Base-by-base conservation (phyloP, 2,113 vertebrate species). In the Oreochromis spilurus region DNA sequence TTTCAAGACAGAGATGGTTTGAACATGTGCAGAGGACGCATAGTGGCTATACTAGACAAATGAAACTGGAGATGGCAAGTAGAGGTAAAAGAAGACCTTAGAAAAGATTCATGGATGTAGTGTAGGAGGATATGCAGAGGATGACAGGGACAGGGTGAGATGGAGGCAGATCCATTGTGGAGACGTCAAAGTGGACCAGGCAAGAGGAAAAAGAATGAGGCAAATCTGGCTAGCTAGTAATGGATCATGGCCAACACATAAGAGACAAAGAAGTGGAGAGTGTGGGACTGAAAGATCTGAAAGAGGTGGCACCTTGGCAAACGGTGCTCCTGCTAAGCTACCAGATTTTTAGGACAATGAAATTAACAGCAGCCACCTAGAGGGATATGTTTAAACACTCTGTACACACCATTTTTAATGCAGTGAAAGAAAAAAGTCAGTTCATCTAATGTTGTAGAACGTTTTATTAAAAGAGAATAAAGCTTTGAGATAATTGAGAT, bases 381-480 rank as follows among this genome's bases (percentile, higher is more conserved):
- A 75, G 6, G 24, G 9, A 29, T 29, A 29, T 45, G 40, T 45
- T 45, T 8, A 26, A 45, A 40, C 16, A 45, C 21, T 48, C 14
- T 29, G 4, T 48, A 75, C 40, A 45, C 21, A 26, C 36, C 2
- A 72, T 45, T 2, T 26, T 12, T 29, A 53, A 50, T 11, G 16
- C 6, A 3, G 2, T 26, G 3, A 31, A 58, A 87, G 84, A 7
- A 85, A 88, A 82, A 4, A 26, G 40, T 48, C 75, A 53, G 50
- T 50, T 16, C 4, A 40, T 19, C 16, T 17, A 11, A 19, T 54
- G 43, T 93, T 89, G 84, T 54, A 88, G 87, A 87, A 91, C 62
- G 4, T 92, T 95, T 95, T 95, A 95, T 96, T 96, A 91, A 94
- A 93, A 94, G 90, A 95, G 92, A 95, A 90, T 91, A 95, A 95